These are phyloP conservation scores for Parasteatoda tepidariorum DNA, from an alignment of 1,140 invertebrate species.

Conservation along the genomic window DNA sequence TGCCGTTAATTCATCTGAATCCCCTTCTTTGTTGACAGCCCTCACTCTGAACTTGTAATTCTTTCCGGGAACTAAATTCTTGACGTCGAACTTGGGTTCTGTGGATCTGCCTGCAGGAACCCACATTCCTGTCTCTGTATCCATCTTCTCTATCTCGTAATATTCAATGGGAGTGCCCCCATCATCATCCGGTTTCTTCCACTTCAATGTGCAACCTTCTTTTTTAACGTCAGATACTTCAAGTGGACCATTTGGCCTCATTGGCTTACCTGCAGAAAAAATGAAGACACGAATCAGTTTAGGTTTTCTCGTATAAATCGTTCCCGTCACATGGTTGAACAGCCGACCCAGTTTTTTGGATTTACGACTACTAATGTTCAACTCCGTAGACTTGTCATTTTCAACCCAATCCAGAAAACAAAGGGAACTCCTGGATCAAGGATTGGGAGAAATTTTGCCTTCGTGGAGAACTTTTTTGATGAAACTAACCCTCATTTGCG, in stretches of 20 bases:
- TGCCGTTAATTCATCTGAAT: conserved; percentile 94
- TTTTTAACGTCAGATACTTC: conserved; percentile 91
- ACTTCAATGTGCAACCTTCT: conserved; percentile 91
- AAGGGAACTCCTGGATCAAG: no score
- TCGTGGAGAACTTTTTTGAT: no score
- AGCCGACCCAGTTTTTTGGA: no score
- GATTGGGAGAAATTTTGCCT: no score
- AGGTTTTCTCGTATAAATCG: no score
- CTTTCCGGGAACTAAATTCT: conserved; percentile 91
- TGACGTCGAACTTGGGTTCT: conserved; percentile 85
- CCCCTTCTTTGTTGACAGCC: conserved; percentile 98
- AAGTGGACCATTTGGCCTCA: conserved; percentile 85
- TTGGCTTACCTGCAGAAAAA: conserved; percentile 72
- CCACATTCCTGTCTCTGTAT: conserved; percentile 93
- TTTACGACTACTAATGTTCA: no score
- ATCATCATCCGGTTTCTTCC: conserved; percentile 91
- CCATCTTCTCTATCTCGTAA: conserved; percentile 97
- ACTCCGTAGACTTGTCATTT: no score
- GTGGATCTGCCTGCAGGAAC: conserved; percentile 84
- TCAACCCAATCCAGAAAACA: no score
- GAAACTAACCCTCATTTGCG: no score
- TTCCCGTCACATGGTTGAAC: no score
- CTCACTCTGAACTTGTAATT: conserved; percentile 98
- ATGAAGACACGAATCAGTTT: no score
- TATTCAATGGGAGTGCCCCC: conserved; percentile 92